Base-by-base conservation (phyloP, 2,113 vertebrate species). In the Sula dactylatra region DNA sequence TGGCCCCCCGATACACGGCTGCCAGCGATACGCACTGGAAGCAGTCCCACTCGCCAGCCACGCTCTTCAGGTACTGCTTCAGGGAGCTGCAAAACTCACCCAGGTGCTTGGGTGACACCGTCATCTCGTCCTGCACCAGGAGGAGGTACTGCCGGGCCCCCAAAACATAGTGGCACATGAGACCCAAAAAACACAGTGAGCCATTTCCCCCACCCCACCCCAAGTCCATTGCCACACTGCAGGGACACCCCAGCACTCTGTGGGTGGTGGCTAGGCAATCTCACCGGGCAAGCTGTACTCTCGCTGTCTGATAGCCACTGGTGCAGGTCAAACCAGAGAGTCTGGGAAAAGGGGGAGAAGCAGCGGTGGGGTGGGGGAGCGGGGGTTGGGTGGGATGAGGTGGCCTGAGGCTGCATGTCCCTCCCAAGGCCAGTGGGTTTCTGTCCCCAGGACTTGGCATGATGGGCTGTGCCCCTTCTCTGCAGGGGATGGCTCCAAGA, bases 291-390 rank as follows among this genome's bases (percentile, higher is more conserved):
- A 61, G 98, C 96, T 2, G 98, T 97, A 96, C 98, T 98, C 93
- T 99, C 99, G 26, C 98, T 98, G 93, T 99, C 99, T 1, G 98
- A 99, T 96, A 99, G 98, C 96, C 99, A 98, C 98, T 99, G 99
- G 96, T 99, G 99, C 97, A 99, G 98, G 97, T 99, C 99, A 94
- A 99, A 99, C 98, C 98, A 99, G 82, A 99, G 98, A 7, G 99
- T 99, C 99, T 99, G 98, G 88, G 97, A 92, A 87, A 97, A 88
- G 42, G 47, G 93, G 67, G 40, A 5, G 5, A 19, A 72, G 44
- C 38, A 52, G 16, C 8, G 5, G 31, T 21, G 13, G 25, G 38
- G n/a, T n/a, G n/a, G n/a, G n/a, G n/a, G n/a, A n/a, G n/a, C n/a
- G n/a, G n/a, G n/a, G n/a, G n/a, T n/a, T n/a, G n/a, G n/a, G n/a